A percentile compares a stretch with the other conserved stretches of the same genome.
phyloP scores from a whole-genome alignment of 1,140 invertebrate genomes.

The Diorhabda elongata region DNA sequence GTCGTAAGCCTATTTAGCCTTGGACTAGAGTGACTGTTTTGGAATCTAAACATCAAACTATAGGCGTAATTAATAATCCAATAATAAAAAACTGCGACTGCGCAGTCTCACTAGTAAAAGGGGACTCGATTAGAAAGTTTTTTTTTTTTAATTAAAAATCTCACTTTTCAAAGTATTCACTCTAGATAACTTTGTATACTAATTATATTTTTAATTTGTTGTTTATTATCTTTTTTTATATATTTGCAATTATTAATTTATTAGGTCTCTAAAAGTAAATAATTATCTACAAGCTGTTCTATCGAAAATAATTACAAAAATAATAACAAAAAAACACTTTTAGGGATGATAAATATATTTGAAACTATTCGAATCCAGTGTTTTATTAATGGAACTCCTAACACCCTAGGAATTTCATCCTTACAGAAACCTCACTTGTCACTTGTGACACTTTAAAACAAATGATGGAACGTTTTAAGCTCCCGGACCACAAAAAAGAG shows the following conservation, averaged over 20 bases:
- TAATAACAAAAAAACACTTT: background rate
- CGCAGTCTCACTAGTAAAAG: no score
- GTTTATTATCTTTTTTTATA: background rate
- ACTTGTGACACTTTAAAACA: no score
- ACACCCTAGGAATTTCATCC: no score
- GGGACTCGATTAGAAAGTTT: background rate
- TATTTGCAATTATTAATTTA: constrained; percentile 1
- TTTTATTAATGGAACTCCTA: background rate
- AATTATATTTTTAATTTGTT: constrained; percentile 1
- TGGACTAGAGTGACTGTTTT: background rate
- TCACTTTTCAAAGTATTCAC: background rate
- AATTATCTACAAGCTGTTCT: background rate
- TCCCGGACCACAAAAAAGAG: no score
- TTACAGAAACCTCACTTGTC: no score
- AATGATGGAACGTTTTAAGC: no score
- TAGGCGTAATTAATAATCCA: no score
- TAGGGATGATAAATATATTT: background rate
- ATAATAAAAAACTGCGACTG: no score
- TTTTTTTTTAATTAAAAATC: background rate
- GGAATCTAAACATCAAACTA: background rate
- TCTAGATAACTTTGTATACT: background rate
- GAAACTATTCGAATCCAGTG: background rate
- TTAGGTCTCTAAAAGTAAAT: background rate
- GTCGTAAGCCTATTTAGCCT: background rate
- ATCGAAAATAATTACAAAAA: background rate